Evolutionary conservation across 1,140 invertebrate species (phyloP).

Genomic region (Tribolium castaneum): DNA sequence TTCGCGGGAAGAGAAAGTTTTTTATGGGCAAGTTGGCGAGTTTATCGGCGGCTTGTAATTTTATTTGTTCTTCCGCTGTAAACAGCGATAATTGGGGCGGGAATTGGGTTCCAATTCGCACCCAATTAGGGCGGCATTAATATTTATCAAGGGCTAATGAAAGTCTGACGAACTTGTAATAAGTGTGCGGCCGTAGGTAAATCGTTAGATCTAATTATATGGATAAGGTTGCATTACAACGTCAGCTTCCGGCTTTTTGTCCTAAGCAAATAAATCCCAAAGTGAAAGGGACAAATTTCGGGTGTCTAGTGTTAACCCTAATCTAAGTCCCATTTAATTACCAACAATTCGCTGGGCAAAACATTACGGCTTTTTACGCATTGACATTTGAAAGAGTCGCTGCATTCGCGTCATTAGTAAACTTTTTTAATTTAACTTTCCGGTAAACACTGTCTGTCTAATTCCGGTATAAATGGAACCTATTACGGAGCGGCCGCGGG

Average conservation of each 20-base stretch:
- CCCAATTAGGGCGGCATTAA: background rate
- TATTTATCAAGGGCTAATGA: constrained; percentile 10
- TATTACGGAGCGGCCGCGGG: background rate
- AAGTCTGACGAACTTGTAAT: background rate
- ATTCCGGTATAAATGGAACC: constrained; percentile 23
- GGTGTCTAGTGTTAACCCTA: constrained; percentile 29
- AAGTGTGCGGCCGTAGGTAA: background rate
- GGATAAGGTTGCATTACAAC: constrained; percentile 15
- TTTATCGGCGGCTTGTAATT: constrained; percentile 9
- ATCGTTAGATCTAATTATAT: constrained; percentile 7
- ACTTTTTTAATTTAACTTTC: constrained; percentile 36
- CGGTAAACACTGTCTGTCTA: constrained; percentile 22
- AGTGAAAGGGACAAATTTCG: constrained; percentile 21
- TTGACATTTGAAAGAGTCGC: constrained; percentile 8
- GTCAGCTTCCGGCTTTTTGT: constrained; percentile 26
- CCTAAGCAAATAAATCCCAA: constrained; percentile 25
- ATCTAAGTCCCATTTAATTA: constrained; percentile 28
- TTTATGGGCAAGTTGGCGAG: background rate
- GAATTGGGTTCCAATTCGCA: background rate
- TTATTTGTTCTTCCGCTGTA: constrained; percentile 3
- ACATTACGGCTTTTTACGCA: background rate
- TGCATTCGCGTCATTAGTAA: constrained; percentile 4
- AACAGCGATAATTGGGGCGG: background rate
- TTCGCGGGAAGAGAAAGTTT: background rate
- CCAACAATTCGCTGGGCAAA: background rate